phyloP scores from a whole-genome alignment of 2,797 vertebrate genomes.

The Pristis pectinata region DNA sequence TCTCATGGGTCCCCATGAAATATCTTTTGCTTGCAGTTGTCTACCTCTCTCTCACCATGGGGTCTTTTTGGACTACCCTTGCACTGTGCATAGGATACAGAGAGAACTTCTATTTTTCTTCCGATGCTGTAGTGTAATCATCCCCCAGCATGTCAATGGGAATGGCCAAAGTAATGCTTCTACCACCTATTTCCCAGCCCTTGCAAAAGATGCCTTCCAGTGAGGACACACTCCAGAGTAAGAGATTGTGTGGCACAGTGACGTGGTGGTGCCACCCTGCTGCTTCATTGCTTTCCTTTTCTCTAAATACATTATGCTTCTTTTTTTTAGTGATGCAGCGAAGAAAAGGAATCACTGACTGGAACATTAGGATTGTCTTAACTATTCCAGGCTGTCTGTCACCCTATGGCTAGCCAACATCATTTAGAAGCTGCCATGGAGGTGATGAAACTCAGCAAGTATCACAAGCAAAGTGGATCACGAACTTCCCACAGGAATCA shows the following conservation, averaged over 20 bases:
- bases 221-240: not conserved
- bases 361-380: too few species aligned
- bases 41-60: not conserved
- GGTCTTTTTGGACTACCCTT: not conserved
- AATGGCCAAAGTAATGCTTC: not conserved
- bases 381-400: not conserved
- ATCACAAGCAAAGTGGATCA: not conserved
- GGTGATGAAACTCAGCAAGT: not conserved
- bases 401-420: not conserved
- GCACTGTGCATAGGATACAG: not conserved
- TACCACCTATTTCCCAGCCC: not conserved
- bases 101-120: not conserved
- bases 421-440: not conserved
- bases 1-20: not conserved
- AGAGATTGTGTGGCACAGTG: too few species aligned
- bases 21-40: not conserved
- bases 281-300: not conserved
- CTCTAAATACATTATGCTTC: not conserved
- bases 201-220: not conserved
- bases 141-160: not conserved
- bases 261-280: not conserved
- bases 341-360: too few species aligned
- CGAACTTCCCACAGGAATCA: not conserved
- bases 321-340: not conserved
- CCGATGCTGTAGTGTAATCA: too few species aligned